A percentile compares a stretch with the other conserved stretches of the same genome.
phyloP scores from a whole-genome alignment of 1,140 invertebrate genomes.

The Holcopasites calliopsidis region DNA sequence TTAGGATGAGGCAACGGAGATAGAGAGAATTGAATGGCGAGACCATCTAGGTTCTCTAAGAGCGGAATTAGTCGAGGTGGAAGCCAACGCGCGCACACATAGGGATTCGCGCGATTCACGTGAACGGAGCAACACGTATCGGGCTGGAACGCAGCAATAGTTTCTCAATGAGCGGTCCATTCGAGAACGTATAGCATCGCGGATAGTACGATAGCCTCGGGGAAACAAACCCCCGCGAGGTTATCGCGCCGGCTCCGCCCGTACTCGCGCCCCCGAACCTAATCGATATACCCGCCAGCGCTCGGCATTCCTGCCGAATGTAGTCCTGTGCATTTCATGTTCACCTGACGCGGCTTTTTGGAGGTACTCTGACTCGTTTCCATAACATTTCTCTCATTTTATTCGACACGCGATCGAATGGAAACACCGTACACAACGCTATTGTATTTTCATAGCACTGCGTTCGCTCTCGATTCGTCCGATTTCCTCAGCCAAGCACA shows the following conservation, averaged over 20 bases:
- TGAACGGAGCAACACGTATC: slow-evolving; percentile 38
- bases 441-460: neutral
- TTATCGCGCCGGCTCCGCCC: slow-evolving; percentile 41
- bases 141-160: neutral
- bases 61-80: neutral
- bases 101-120: slow-evolving; percentile 18
- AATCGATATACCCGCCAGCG: slow-evolving; percentile 25
- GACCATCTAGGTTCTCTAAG: neutral
- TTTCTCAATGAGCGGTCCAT: slow-evolving; percentile 30
- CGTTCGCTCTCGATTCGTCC: neutral
- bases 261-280: slow-evolving; percentile 8
- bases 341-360: neutral
- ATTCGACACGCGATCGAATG: neutral
- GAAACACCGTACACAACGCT: too few species aligned
- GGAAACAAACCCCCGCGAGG: slow-evolving; percentile 11
- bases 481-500: too few species aligned
- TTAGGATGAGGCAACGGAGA: too few species aligned
- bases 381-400: neutral
- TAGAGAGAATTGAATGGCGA: too few species aligned
- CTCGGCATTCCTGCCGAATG: neutral
- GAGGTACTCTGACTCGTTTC: too few species aligned
- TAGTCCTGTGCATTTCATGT: neutral
- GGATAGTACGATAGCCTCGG: neutral
- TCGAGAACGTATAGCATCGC: slow-evolving; percentile 2
- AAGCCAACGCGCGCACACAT: neutral